Conservation (phyloP, 1,140 invertebrate genomes). For the Lepidostoma basale region DNA sequence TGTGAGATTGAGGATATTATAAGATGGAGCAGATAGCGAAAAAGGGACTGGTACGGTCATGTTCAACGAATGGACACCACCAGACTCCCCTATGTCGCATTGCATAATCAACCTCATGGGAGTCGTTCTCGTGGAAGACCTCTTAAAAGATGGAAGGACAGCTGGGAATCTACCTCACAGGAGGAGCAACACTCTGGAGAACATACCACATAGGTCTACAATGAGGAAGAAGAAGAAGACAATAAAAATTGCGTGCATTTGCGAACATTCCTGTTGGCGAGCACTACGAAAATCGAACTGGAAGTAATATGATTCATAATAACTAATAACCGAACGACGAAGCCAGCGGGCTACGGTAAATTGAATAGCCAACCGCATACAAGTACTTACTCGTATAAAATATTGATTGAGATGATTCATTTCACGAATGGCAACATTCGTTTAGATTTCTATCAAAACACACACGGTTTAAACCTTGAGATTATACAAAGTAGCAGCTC, state of each 20-base stretch:
- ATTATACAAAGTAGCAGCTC: too few relatives aligned
- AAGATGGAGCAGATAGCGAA: too few relatives aligned
- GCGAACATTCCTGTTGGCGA: neutral
- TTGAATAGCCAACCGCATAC: too few relatives aligned
- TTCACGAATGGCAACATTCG: constrained; percentile 7
- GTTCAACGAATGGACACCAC: too few relatives aligned
- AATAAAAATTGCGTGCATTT: neutral
- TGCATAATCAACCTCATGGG: too few relatives aligned
- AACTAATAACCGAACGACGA: neutral
- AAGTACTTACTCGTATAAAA: too few relatives aligned
- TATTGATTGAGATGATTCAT: constrained; percentile 26
- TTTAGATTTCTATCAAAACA: constrained; percentile 16
- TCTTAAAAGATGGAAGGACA: neutral
- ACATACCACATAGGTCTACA: neutral
- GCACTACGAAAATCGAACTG: too few relatives aligned
- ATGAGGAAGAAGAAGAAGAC: neutral
- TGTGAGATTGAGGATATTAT: too few relatives aligned
- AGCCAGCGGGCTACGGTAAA: neutral
- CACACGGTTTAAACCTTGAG: constrained; percentile 1
- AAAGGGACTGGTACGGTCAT: too few relatives aligned
- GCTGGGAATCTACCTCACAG: neutral
- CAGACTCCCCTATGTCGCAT: too few relatives aligned
- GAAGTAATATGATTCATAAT: neutral
- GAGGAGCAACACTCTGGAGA: neutral
- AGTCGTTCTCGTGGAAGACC: neutral